These are phyloP conservation scores for Eubasilissa regina DNA, from an alignment of 1,140 invertebrate genomes.

Conservation along the genomic window DNA sequence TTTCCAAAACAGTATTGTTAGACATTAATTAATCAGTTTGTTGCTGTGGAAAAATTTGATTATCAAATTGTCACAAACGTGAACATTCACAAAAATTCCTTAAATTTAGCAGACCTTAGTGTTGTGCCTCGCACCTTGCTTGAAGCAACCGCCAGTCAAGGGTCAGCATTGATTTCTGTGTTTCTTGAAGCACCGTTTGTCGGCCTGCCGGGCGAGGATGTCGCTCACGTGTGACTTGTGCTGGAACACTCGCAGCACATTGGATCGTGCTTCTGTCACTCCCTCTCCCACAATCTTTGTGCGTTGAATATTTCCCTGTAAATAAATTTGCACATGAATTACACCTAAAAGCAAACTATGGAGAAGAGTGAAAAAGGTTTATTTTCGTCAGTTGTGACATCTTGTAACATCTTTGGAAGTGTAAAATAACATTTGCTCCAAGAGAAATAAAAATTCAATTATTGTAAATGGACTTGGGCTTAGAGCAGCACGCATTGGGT, in stretches of 20 bases:
- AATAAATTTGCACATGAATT: constrained; percentile 43
- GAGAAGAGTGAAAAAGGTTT: not conserved
- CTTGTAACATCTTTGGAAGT: no score
- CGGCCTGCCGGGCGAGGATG: constrained; percentile 90
- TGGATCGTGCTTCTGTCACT: constrained; percentile 87
- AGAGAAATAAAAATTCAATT: no score
- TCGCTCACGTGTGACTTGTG: constrained; percentile 91
- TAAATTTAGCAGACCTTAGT: constrained; percentile 19
- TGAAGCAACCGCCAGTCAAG: not conserved
- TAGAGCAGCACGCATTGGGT: no score
- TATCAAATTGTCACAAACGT: no score
- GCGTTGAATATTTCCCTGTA: constrained; percentile 93
- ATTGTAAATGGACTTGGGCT: no score
- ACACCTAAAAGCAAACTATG: not conserved
- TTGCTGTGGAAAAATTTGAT: no score
- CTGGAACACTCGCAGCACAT: constrained; percentile 92
- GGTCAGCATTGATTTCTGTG: constrained; percentile 69
- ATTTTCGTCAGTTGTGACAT: no score
- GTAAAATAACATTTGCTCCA: no score
- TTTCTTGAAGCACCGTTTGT: constrained; percentile 93
- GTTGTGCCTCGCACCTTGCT: not conserved
- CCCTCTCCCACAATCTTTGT: constrained; percentile 95
- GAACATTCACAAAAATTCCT: no score
- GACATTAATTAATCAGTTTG: no score
- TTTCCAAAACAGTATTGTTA: not conserved